Percentiles rank a stretch among this genome's conserved stretches.
These are phyloP conservation scores for Cichladusa arquata DNA, from an alignment of 2,113 vertebrate genomes.

Conservation along the genomic window DNA sequence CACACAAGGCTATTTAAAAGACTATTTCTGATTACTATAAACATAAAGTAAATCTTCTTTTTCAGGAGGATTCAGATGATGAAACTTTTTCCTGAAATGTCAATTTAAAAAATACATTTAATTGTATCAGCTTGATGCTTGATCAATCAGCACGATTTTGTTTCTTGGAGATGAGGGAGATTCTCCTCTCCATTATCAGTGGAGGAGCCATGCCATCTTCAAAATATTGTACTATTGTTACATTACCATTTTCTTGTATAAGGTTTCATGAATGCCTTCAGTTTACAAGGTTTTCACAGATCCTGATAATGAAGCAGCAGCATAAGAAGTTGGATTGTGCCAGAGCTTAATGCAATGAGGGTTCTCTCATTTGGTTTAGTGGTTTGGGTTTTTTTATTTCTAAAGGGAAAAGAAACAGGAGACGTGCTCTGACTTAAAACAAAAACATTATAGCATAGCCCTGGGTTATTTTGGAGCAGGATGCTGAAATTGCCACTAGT, in stretches of 20 bases:
- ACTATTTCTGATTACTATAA: not conserved
- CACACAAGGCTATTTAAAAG: not conserved
- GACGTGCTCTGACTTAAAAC: not conserved
- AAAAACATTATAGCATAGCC: not conserved
- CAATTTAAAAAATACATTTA: not conserved
- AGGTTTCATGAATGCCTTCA: not conserved
- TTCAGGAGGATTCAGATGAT: not conserved
- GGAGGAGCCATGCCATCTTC: not conserved
- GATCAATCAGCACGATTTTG: not conserved
- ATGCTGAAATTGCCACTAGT: constrained; percentile 14
- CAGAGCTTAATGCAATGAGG: not conserved
- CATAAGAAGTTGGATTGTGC: not conserved
- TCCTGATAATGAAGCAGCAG: not conserved
- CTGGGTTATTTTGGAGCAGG: constrained; percentile 30
- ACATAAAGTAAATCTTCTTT: not conserved
- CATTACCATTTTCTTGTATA: not conserved
- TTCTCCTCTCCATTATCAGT: not conserved
- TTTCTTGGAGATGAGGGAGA: not conserved
- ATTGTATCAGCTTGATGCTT: not conserved
- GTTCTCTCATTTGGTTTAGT: not conserved
- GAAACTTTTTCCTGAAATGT: not conserved
- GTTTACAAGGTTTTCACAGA: not conserved
- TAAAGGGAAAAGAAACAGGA: not conserved
- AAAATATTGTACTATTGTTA: not conserved
- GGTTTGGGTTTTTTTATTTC: not conserved